Evolutionary conservation across 2,888 invertebrate genomes (phyloP), one percentile per base, ranked within the genome.

Genomic region (Xylophagus ater): DNA sequence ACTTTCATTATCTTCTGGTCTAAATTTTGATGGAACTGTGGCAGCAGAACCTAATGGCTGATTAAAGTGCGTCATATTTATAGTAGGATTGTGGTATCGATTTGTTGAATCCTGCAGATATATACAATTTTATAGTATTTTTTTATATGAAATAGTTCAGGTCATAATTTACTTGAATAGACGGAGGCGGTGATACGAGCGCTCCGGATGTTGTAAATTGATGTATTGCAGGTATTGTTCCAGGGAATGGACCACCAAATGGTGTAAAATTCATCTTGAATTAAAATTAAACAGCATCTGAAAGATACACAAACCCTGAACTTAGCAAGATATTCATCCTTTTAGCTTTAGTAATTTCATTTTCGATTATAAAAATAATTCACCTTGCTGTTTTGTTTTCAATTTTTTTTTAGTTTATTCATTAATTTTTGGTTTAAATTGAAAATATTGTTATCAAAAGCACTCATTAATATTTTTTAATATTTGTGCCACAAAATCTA

Each of bases 251-350:
- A 53, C 81, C 78, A 53, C 82, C 81, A 62, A 86, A 87, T 49
- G 85, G 84, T 55, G 85, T 76, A 69, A 87, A 87, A 71, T 87
- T 87, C 87, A 87, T 87, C 57, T 54, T 59, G 49, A 38, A 34
- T 14, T 4, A n/a, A 31, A 9, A 17, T 26, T 13, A 33, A 23
- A 15, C 13, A 17, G 13, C 40, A 41, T 37, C 45, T 46, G 26
- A 13, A 41, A 43, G 20, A 17, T 9, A 21, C 9, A 6, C 21
- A 7, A 21, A 7, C 9, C 9, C 9, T 7, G 9, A 21, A 21
- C 21, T 21, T 21, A 7, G 9, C 21, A 7, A 9, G 9, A 7
- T 21, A 21, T 21, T 21, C 9, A 21, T 21, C 9, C 5, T 21
- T 21, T 21, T 21, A 21, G n/a, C n/a, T n/a, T n/a, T n/a, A n/a